Evolutionary conservation across 2,797 vertebrate genomes (phyloP), one percentile per base, ranked within the genome.

Genomic region (Sciaenops ocellatus): DNA sequence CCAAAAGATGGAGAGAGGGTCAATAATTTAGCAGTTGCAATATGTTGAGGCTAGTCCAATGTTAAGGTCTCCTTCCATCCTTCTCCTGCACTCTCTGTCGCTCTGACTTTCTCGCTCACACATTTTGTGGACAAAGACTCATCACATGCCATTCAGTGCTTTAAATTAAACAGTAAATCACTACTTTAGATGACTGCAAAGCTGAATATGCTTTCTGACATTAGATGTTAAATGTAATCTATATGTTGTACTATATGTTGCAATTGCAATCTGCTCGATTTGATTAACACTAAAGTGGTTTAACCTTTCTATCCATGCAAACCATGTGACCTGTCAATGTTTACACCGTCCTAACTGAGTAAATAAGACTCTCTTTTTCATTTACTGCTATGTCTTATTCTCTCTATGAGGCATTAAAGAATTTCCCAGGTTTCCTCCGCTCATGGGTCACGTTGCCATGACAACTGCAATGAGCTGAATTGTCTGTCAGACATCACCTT

Each of bases 401-500:
- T 73, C 69, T 73, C 63, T 28, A 18, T 52, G 48, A 76, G 63
- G 18, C 54, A 22, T 63, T 80, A 56, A 77, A 70, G 64, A 78
- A 57, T 76, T 59, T 46, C 46, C 22, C 60, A 69, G 66, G 72
- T 82, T 78, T 86, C 73, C 77, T 68, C 81, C 89, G 83, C 94
- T 92, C 82, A 15, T 90, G 90, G 92, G 89, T 86, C 89, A 86
- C 18, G 96, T 98, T 97, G 94, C 95, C 94, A 97, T 97, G 95
- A 96, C 92, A 94, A 97, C 96, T 84, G 94, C 94, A 95, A 85
- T 94, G 95, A 95, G 76, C 48, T 55, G 76, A 94, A 94, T 90
- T 85, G 95, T 95, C 92, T 93, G 90, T 94, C 94, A 95, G 88
- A 93, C 96, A 95, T 97, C 97, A 97, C 96, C 96, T 97, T 96